Percentiles rank a stretch among this genome's conserved stretches.
phyloP scores from a whole-genome alignment of 2,888 invertebrate genomes.

The Chrysopilus asiliformis region DNA sequence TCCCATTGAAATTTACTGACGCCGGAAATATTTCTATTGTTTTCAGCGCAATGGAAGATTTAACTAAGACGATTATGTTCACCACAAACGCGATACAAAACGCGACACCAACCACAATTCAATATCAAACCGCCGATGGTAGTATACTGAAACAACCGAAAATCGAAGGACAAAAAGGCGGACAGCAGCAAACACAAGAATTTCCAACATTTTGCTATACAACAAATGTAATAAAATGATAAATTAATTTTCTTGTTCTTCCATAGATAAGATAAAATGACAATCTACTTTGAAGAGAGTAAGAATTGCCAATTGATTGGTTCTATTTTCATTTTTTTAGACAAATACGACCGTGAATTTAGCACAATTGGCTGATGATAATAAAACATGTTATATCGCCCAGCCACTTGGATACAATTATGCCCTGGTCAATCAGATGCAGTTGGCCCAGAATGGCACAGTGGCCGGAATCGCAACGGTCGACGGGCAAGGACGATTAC shows the following conservation, averaged over 20 bases:
- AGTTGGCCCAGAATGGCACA: conserved; percentile 51
- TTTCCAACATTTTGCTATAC: conserved; percentile 60
- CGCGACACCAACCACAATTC: conserved; percentile 47
- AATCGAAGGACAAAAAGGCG: conserved; percentile 42
- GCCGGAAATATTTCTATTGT: neutral
- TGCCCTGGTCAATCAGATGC: conserved; percentile 76
- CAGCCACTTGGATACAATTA: conserved; percentile 63
- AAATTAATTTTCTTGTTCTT: too few relatives aligned
- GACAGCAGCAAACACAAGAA: conserved; percentile 38
- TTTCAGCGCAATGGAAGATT: conserved; percentile 27
- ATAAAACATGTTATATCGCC: conserved; percentile 61
- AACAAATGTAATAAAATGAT: conserved; percentile 23
- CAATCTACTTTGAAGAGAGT: too few relatives aligned
- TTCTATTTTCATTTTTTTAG: conserved; percentile 22
- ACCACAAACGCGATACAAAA: conserved; percentile 47
- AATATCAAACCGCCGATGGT: conserved; percentile 53
- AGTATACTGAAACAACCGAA: conserved; percentile 48
- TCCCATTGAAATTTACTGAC: too few relatives aligned
- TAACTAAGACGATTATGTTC: conserved; percentile 41
- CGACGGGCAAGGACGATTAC: conserved; percentile 34
- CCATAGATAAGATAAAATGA: too few relatives aligned
- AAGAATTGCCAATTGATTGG: neutral
- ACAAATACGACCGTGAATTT: conserved; percentile 51
- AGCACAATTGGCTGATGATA: conserved; percentile 51
- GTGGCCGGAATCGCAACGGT: conserved; percentile 33